Percentiles rank a stretch among this genome's conserved stretches.
phyloP scores from a whole-genome alignment of 2,888 invertebrate genomes.

The Eupithecia exiguata region DNA sequence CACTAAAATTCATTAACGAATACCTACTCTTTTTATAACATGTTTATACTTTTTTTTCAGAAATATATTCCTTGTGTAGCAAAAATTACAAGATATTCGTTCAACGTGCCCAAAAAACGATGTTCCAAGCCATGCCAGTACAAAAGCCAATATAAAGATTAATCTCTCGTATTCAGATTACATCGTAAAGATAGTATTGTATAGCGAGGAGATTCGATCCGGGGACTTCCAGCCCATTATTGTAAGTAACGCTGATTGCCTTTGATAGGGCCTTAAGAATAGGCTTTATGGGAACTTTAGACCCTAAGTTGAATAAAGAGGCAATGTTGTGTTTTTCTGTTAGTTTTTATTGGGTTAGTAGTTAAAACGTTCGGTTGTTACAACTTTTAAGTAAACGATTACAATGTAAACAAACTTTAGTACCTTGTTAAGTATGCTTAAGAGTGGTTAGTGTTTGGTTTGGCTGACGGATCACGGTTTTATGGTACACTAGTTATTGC shows the following conservation, averaged over 20 bases:
- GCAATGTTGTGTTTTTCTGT: background rate
- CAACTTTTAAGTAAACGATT: background rate
- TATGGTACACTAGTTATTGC: too few relatives aligned
- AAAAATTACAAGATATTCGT: background rate
- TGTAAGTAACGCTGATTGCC: constrained; percentile 42
- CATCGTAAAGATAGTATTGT: constrained; percentile 52
- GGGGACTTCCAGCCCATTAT: constrained; percentile 35
- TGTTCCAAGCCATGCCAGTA: constrained; percentile 19
- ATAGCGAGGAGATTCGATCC: constrained; percentile 39
- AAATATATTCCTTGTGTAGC: background rate
- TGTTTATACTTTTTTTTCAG: background rate
- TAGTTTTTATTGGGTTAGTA: constrained; percentile 4
- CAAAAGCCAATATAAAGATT: constrained; percentile 52
- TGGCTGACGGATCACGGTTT: too few relatives aligned
- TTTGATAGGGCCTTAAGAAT: constrained; percentile 35
- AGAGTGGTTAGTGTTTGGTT: too few relatives aligned
- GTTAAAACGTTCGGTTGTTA: background rate
- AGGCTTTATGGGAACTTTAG: constrained; percentile 26
- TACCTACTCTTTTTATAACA: too few relatives aligned
- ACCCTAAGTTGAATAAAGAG: constrained; percentile 20
- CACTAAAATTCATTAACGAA: too few relatives aligned
- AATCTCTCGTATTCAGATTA: constrained; percentile 61
- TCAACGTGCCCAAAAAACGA: background rate
- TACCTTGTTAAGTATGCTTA: background rate
- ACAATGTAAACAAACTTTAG: background rate